These are phyloP conservation scores for Capreolus pygargus DNA, from an alignment of 2,113 vertebrate species.

Conservation along the genomic window DNA sequence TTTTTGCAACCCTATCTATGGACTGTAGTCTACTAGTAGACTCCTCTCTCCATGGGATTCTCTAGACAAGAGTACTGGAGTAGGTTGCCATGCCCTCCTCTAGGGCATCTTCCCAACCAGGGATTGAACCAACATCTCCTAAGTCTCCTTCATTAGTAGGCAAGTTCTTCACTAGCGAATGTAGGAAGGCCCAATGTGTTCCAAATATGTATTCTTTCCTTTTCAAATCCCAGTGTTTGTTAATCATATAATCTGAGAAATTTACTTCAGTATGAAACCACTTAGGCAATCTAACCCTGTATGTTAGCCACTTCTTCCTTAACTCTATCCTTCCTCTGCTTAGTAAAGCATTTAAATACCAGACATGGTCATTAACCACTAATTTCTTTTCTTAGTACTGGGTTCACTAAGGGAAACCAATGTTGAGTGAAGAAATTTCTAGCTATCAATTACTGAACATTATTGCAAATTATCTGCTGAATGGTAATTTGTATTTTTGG, in stretches of 20 bases:
- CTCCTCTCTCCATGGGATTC: not conserved
- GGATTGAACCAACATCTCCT: not conserved
- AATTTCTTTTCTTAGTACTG: constrained; percentile 17
- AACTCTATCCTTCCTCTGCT: constrained; percentile 11
- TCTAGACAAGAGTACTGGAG: not conserved
- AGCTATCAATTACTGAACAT: constrained; percentile 52
- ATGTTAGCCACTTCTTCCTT: not conserved
- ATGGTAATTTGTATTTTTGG: not conserved
- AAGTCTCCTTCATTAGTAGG: not conserved
- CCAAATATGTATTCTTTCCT: not conserved
- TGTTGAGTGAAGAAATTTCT: constrained; percentile 21
- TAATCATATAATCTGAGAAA: not conserved
- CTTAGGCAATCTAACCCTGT: not conserved
- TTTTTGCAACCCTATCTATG: not conserved
- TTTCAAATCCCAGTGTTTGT: not conserved
- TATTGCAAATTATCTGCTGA: not conserved
- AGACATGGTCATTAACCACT: not conserved
- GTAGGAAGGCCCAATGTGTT: not conserved
- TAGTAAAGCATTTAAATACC: constrained; percentile 5
- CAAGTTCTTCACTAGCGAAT: not conserved
- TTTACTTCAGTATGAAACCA: constrained; percentile 10
- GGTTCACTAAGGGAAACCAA: constrained; percentile 30
- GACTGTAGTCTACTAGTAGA: not conserved
- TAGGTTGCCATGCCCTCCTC: not conserved
- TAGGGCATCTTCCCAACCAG: not conserved